A percentile compares a stretch with the other conserved stretches of the same genome.
phyloP scores from a whole-genome alignment of 2,888 invertebrate species.

The Nomada lathburiana region DNA sequence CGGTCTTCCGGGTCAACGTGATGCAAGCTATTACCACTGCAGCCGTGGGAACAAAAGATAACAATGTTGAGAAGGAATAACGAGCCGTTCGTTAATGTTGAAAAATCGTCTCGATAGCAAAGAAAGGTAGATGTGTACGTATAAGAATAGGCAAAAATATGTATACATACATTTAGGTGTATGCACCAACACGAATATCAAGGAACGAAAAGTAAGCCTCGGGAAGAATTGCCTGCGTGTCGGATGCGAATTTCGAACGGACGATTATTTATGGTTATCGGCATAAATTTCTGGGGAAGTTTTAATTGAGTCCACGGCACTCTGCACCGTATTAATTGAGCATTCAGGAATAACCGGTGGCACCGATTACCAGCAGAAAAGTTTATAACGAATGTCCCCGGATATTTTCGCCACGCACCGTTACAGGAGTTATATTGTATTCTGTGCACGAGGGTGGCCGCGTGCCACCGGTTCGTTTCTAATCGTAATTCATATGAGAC shows the following conservation, averaged over 20 bases:
- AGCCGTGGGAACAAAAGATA: conserved; percentile 53
- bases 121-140: not conserved
- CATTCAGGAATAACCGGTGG: conserved; percentile 35
- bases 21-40: conserved; percentile 14
- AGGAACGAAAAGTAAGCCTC: not conserved
- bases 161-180: not conserved
- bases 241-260: conserved; percentile 10
- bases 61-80: conserved; percentile 39
- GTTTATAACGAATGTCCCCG: conserved; percentile 57
- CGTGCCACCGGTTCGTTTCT: conserved; percentile 49
- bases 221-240: not conserved
- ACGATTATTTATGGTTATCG: conserved; percentile 28
- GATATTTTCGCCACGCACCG: conserved; percentile 53
- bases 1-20: conserved; percentile 46
- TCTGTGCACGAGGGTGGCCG: conserved; percentile 47
- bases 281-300: conserved; percentile 44
- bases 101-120: conserved; percentile 20
- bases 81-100: conserved; percentile 3
- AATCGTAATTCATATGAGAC: conserved; percentile 67
- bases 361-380: conserved; percentile 58
- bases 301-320: conserved; percentile 32
- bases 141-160: no score
- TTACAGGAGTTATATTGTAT: conserved; percentile 57
- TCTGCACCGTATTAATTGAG: conserved; percentile 38
- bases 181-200: not conserved